Conservation (phyloP, 2,888 invertebrate genomes). For the Eupelmus urozonus region DNA sequence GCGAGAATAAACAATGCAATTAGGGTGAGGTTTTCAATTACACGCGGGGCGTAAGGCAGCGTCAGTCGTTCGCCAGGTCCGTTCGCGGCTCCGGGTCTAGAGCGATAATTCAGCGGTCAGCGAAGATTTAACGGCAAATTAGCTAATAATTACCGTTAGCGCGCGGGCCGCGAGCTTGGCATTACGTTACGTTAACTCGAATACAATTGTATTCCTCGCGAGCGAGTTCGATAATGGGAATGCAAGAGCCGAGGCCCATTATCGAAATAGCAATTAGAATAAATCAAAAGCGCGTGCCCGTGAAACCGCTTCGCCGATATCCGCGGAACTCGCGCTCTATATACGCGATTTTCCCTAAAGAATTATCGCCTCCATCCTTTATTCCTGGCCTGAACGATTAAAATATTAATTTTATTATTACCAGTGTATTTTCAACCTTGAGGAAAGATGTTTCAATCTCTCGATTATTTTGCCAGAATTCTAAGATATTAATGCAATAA, state of each 20-base stretch:
- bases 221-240: slow-evolving; percentile 76
- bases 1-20: slow-evolving; percentile 41
- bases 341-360: slow-evolving; percentile 55
- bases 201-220: slow-evolving; percentile 74
- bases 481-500: no score
- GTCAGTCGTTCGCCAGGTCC: slow-evolving; percentile 36
- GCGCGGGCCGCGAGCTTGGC: slow-evolving; percentile 60
- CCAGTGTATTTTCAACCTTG: no score
- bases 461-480: no score
- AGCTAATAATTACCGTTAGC: slow-evolving; percentile 71
- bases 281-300: slow-evolving; percentile 70
- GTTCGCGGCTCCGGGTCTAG: slow-evolving; percentile 1
- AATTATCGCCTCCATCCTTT: slow-evolving; percentile 55
- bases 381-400: no score
- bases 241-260: slow-evolving; percentile 73
- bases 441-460: no score
- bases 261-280: slow-evolving; percentile 77
- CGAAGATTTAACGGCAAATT: slow-evolving; percentile 75
- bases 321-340: no score
- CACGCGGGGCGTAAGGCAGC: no score
- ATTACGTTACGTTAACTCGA: slow-evolving; percentile 71
- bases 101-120: slow-evolving; percentile 72
- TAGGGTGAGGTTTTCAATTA: slow-evolving; percentile 59
- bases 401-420: no score
- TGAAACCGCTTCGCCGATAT: slow-evolving; percentile 17